These are phyloP conservation scores for Fistularia commersonii DNA, from an alignment of 2,797 vertebrate species.

Conservation along the genomic window DNA sequence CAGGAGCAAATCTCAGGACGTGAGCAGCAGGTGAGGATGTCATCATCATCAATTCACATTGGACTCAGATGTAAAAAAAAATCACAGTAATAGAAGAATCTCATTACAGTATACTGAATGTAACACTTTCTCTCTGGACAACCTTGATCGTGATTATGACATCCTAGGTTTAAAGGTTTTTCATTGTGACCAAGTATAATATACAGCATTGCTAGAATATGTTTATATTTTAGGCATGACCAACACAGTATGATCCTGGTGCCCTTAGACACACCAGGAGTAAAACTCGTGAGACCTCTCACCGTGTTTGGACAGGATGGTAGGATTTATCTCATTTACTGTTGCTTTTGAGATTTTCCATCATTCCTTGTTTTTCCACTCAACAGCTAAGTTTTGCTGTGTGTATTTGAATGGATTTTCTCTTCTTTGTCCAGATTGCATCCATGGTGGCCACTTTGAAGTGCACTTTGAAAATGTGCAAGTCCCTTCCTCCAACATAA, in stretches of 20 bases:
- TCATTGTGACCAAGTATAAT: too few relatives aligned
- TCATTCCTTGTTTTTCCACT: not conserved
- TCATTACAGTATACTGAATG: too few relatives aligned
- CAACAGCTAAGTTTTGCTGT: too few relatives aligned
- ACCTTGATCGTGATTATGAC: too few relatives aligned
- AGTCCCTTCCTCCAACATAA: constrained; percentile 83
- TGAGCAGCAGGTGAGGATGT: constrained; percentile 43
- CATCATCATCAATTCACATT: not conserved
- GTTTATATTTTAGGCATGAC: constrained; percentile 71
- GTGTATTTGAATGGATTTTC: not conserved
- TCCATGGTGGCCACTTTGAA: constrained; percentile 93
- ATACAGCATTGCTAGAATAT: too few relatives aligned
- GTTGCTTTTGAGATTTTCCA: too few relatives aligned
- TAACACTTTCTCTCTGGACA: too few relatives aligned
- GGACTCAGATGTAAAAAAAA: too few relatives aligned
- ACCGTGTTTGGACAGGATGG: constrained; percentile 89
- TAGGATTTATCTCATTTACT: constrained; percentile 35
- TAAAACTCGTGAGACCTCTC: constrained; percentile 82
- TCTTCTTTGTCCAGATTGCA: constrained; percentile 73
- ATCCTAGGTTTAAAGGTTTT: too few relatives aligned
- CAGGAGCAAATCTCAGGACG: constrained; percentile 66
- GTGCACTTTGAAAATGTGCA: constrained; percentile 85
- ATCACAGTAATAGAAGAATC: too few relatives aligned
- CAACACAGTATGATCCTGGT: constrained; percentile 92
- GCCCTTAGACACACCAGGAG: constrained; percentile 82